Evolutionary conservation across 1,140 invertebrate genomes (phyloP).

Genomic region (Arctopsyche grandis): DNA sequence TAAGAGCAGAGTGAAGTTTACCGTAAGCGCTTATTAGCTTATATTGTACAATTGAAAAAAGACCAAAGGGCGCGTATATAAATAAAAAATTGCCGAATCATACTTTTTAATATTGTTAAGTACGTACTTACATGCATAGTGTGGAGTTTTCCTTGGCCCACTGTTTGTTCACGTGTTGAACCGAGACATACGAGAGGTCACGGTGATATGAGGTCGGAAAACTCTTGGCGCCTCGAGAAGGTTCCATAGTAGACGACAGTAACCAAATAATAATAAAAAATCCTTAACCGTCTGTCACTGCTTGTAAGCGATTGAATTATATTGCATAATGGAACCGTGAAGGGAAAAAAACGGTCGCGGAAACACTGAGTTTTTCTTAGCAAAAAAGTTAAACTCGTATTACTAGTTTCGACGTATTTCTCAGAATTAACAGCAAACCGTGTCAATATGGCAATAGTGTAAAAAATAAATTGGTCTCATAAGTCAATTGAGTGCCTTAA

Average conservation of each 20-base stretch:
- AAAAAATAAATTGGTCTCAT: constrained; percentile 34
- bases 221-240: constrained; percentile 20
- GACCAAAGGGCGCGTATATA: neutral
- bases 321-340: neutral
- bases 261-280: too few relatives aligned
- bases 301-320: neutral
- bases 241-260: neutral
- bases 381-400: constrained; percentile 2
- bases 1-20: too few relatives aligned
- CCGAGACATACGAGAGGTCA: constrained; percentile 18
- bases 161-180: neutral
- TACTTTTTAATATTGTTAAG: neutral
- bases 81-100: neutral
- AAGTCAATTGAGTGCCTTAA: constrained; percentile 1
- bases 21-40: too few relatives aligned
- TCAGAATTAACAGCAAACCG: constrained; percentile 17
- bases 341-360: constrained; percentile 2
- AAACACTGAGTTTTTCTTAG: neutral
- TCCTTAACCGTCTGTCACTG: neutral
- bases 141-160: constrained; percentile 28
- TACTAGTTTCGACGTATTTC: constrained; percentile 6
- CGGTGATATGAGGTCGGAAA: constrained; percentile 16
- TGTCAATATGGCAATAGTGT: neutral
- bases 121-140: neutral
- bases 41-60: too few relatives aligned